These are phyloP conservation scores for Drosophila borborema DNA, from an alignment of 2,888 invertebrate genomes.

Conservation along the genomic window DNA sequence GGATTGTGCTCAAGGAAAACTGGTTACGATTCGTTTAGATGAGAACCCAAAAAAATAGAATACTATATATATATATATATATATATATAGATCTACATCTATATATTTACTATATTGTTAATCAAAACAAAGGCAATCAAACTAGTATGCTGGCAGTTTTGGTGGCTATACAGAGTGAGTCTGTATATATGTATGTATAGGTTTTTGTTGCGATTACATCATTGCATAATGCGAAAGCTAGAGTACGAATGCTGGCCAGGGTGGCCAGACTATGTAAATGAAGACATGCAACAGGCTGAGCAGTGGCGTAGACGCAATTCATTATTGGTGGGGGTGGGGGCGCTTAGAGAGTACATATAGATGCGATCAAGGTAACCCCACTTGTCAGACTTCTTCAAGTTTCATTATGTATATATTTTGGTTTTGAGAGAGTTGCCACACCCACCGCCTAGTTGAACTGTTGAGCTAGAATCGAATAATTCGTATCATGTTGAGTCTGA, in stretches of 20 bases:
- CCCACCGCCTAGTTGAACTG: constrained; percentile 36
- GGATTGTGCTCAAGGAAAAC: constrained; percentile 41
- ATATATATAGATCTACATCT: not conserved
- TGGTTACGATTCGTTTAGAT: constrained; percentile 22
- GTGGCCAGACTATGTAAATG: constrained; percentile 8
- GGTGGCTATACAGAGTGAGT: constrained; percentile 30
- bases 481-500: constrained; percentile 26
- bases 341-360: constrained; percentile 27
- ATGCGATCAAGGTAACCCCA: constrained; percentile 37
- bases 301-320: constrained; percentile 3
- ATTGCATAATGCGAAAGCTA: constrained; percentile 4
- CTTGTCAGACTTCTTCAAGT: constrained; percentile 47
- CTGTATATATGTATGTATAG: constrained; percentile 10
- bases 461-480: constrained; percentile 46
- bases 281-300: constrained; percentile 9
- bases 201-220: not conserved
- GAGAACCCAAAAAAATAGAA: constrained; percentile 12
- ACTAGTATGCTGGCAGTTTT: constrained; percentile 38
- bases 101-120: not conserved
- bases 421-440: constrained; percentile 25
- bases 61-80: not conserved
- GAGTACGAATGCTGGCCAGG: constrained; percentile 10
- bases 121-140: constrained; percentile 7
- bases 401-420: not conserved
- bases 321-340: constrained; percentile 37